Conservation (phyloP, 2,113 vertebrate genomes). For the Anoura caudifer region DNA sequence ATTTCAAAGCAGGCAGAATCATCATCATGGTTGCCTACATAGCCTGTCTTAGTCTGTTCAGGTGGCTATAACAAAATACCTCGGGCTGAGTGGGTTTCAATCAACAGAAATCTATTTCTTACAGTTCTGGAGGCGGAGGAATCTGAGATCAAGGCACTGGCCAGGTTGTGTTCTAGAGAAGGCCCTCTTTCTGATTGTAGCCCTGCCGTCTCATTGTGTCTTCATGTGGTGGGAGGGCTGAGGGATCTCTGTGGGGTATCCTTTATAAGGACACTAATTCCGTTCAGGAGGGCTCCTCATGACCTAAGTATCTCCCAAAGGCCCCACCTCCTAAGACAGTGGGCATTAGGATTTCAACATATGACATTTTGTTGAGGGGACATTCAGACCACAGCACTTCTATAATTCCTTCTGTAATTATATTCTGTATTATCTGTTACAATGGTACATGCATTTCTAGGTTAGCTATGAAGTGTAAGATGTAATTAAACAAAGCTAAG, state of each 20-base stretch:
- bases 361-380: not conserved
- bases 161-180: not conserved
- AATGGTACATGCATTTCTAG: not conserved
- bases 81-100: not conserved
- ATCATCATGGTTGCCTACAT: not conserved
- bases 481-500: not conserved
- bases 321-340: not conserved
- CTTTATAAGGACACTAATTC: not conserved
- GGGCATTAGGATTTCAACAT: not conserved
- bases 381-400: not conserved
- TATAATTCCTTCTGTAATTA: not conserved
- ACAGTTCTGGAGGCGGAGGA: not conserved
- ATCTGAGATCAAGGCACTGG: not conserved
- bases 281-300: not conserved
- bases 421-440: not conserved
- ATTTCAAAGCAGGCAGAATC: not conserved
- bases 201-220: not conserved
- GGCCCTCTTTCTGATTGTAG: not conserved
- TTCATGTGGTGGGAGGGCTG: not conserved
- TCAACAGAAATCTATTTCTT: not conserved
- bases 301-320: not conserved
- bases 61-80: not conserved
- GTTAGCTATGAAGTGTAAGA: not conserved
- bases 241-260: not conserved
- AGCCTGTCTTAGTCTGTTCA: not conserved